Base-by-base conservation (phyloP, 2,888 invertebrate genomes). In the Heliconius sara region DNA sequence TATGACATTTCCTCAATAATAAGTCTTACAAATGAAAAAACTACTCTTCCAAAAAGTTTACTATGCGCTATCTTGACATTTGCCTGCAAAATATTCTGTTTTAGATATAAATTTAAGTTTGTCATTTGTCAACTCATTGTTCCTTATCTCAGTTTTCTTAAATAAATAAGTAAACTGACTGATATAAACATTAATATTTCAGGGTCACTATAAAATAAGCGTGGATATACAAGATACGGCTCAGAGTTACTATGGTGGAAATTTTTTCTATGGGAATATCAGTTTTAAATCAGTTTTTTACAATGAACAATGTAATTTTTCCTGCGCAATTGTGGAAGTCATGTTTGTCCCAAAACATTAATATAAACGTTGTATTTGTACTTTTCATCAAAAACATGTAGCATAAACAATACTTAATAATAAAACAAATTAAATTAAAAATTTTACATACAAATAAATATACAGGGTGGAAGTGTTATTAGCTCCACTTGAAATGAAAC, bases 221-320 rank as follows among this genome's bases (percentile, higher is more conserved):
- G 9, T 88, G 1, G 85, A 91, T 76, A 81, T 89, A 4, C 85
- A 87, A 72, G 85, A 88, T 1, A 57, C 88, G 0, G 85, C 88
- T 0, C 82, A 84, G 22, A 85, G 83, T 2, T 90, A 89, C 81
- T 89, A 89, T 77, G 88, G 88, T 0, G 90, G 89, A 1, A 85
- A 85, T 63, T 91, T 90, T 80, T 73, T 91, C 39, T 91, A 87
- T 71, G 91, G 91, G 10, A 87, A 88, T 47, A 79, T 89, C 34
- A 85, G 83, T 0, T 89, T 90, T 39, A 89, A 86, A 79, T 72
- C 88, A 1, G 4, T 88, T 0, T 86, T 89, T 72, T 88, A 88
- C 81, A 89, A 85, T 65, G 88, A 89, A 3, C 80, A 86, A 3
- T 91, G 91, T 79, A 91, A 91, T 68, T 89, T 91, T 39, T 90